These are phyloP conservation scores for Melanargia galathea DNA, from an alignment of 2,888 invertebrate genomes.

Conservation along the genomic window DNA sequence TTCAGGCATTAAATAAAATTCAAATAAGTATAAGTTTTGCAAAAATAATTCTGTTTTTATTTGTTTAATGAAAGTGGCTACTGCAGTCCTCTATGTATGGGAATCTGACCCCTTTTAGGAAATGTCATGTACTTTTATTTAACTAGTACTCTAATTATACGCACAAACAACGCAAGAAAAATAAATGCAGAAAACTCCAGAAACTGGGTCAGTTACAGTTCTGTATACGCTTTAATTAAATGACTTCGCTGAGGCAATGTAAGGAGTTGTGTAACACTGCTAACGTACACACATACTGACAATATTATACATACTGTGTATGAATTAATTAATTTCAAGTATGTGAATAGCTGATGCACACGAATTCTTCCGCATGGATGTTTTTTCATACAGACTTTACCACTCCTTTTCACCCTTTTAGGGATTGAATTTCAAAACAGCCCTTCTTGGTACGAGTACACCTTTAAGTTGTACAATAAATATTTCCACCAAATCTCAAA, in stretches of 20 bases:
- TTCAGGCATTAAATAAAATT: too few species aligned
- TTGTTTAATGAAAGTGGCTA: slow-evolving; percentile 5
- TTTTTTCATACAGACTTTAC: too few species aligned
- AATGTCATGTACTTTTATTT: slow-evolving; percentile 19
- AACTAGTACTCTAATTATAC: slow-evolving; percentile 23
- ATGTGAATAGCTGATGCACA: too few species aligned
- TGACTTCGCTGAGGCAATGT: slow-evolving; percentile 20
- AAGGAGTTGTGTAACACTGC: slow-evolving; percentile 19
- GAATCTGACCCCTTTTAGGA: slow-evolving; percentile 15
- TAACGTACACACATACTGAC: too few species aligned
- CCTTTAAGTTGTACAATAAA: too few species aligned
- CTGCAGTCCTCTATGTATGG: slow-evolving; percentile 5
- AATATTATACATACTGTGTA: neutral
- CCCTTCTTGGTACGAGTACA: too few species aligned
- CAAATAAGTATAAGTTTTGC: too few species aligned
- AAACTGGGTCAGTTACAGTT: slow-evolving; percentile 30
- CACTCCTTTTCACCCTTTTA: too few species aligned
- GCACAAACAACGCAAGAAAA: slow-evolving; percentile 28
- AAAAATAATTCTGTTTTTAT: slow-evolving; percentile 3
- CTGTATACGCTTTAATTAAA: slow-evolving; percentile 31
- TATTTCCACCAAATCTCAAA: too few species aligned
- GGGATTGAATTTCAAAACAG: too few species aligned
- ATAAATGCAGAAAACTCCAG: slow-evolving; percentile 25
- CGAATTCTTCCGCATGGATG: too few species aligned
- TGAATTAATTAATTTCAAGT: neutral